These are phyloP conservation scores for Bombus sylvicola DNA, from an alignment of 1,140 invertebrate species.

Conservation along the genomic window DNA sequence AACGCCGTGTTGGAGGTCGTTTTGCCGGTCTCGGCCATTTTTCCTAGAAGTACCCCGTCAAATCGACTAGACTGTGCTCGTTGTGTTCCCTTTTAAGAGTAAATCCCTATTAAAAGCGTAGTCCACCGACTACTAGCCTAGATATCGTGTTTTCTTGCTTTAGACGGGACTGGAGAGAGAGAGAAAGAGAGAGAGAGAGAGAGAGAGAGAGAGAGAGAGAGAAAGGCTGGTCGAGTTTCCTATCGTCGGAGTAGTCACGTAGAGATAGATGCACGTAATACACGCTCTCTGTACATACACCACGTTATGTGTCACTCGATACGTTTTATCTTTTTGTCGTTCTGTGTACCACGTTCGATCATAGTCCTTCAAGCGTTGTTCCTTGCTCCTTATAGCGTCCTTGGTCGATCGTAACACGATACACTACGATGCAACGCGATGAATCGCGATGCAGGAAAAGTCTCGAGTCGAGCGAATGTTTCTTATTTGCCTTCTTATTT, in stretches of 20 bases:
- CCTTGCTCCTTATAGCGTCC: background rate
- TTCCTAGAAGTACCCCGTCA: conserved; percentile 49
- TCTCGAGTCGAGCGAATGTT: background rate
- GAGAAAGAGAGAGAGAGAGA: no score
- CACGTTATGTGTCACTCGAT: conserved; percentile 19
- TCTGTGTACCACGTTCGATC: conserved; percentile 5
- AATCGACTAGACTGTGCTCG: background rate
- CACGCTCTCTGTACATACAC: background rate
- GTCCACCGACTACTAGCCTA: conserved; percentile 25
- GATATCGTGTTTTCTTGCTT: conserved; percentile 20
- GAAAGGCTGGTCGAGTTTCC: conserved; percentile 48
- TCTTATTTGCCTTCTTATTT: background rate
- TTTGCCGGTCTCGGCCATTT: background rate
- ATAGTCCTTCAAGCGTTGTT: background rate
- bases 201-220: no score
- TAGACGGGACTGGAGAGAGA: conserved; percentile 17
- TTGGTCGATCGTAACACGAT: conserved; percentile 18
- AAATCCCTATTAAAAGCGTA: conserved; percentile 30
- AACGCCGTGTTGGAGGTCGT: background rate
- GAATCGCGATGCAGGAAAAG: background rate
- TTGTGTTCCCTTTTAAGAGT: conserved; percentile 50
- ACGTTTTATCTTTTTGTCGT: conserved; percentile 25
- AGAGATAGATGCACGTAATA: conserved; percentile 29
- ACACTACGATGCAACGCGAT: background rate
- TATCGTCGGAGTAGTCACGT: conserved; percentile 35